Evolutionary conservation across 2,888 invertebrate genomes (phyloP), one percentile per base, ranked within the genome.

Genomic region (Metalampra italica): DNA sequence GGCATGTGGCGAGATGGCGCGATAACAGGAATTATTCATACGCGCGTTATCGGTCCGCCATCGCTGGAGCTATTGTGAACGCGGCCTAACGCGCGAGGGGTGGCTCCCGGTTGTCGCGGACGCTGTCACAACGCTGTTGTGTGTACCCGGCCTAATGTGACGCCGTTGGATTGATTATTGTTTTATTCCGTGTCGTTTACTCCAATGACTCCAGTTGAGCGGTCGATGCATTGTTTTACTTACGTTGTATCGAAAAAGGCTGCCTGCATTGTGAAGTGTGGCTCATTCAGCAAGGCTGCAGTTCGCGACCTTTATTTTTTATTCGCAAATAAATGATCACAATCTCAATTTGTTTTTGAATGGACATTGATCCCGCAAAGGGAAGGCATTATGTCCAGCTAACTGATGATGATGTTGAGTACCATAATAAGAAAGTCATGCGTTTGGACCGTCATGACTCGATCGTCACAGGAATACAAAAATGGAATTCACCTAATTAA

Each of bases 21-120:
- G 89, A 89, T 89, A 88, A 83, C 75, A 80, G 81, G 82, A 87
- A 88, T 89, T 89, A 89, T 89, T 88, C 89, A 88, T 87, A 88
- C 85, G 79, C 78, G 69, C 78, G 81, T 83, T 89, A 89, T 89
- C 89, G 82, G 78, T 63, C 78, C 78, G 82, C 86, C 86, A 88
- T 88, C 89, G 83, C 79, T 71, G 65, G 79, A 74, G 84, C 82
- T 77, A 84, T 87, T 87, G 85, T 86, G 79, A 77, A 76, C 82
- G 68, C 70, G 72, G 78, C 73, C 78, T 78, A 80, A 80, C 76
- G 79, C 74, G 73, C 75, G 82, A 84, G 84, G 87, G 88, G 88
- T 82, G 84, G 84, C 80, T 83, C 74, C 82, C 70, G 79, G 75
- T 75, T 77, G 85, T 78, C 82, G 82, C 70, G 72, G 78, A 68